Conservation (phyloP, 2,888 invertebrate species). For the Meghimatium bilineatum region DNA sequence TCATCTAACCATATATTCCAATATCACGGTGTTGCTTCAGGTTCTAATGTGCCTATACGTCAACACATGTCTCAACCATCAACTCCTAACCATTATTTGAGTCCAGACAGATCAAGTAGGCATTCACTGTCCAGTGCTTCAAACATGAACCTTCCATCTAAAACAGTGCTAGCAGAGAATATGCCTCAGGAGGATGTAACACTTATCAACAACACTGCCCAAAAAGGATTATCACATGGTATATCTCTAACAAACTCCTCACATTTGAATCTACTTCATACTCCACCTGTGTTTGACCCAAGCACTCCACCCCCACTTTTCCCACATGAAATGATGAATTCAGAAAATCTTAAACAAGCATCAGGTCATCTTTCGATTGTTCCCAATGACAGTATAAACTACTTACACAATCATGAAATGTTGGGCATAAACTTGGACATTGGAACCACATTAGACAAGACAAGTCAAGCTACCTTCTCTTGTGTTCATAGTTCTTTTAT, state of each 20-base stretch:
- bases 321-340: not conserved
- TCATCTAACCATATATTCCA: not conserved
- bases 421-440: slow-evolving; percentile 33
- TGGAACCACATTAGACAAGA: slow-evolving; percentile 34
- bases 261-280: not conserved
- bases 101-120: not conserved
- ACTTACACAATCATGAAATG: slow-evolving; percentile 51
- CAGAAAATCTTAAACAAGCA: slow-evolving; percentile 7
- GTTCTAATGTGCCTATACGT: slow-evolving; percentile 4
- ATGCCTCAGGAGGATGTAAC: not conserved
- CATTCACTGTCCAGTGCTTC: slow-evolving; percentile 17
- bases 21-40: not conserved
- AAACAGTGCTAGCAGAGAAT: not conserved
- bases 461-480: not conserved
- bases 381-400: slow-evolving; percentile 31
- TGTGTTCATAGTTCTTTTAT: not conserved
- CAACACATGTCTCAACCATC: slow-evolving; percentile 24
- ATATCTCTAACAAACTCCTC: not conserved
- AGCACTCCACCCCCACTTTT: slow-evolving; percentile 24
- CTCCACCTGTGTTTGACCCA: slow-evolving; percentile 38
- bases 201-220: not conserved
- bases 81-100: slow-evolving; percentile 1
- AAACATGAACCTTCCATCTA: not conserved
- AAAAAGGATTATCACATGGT: not conserved
- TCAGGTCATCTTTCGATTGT: slow-evolving; percentile 50